phyloP scores from a whole-genome alignment of 30 jellyfish, hydroid and myxozoan species.

The Pelagia noctiluca region DNA sequence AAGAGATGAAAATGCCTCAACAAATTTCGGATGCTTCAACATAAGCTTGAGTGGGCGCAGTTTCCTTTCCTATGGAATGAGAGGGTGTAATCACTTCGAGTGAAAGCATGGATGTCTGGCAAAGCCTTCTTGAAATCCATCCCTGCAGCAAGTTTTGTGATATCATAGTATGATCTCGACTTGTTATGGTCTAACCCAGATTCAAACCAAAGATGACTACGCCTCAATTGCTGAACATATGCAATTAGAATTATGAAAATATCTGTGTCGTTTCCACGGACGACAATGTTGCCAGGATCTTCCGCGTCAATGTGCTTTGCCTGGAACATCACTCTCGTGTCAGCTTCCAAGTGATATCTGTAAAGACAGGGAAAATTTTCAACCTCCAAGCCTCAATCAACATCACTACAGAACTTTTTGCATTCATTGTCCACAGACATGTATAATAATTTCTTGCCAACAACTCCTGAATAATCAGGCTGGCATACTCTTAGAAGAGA shows the following conservation, averaged over 20 bases:
- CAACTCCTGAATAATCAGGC: slow-evolving; percentile 30
- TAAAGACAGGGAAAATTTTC: slow-evolving; percentile 16
- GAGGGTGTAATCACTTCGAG: slow-evolving; percentile 25
- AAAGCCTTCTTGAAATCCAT: slow-evolving; percentile 17
- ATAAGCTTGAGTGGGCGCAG: slow-evolving; percentile 36
- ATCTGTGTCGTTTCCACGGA: too few species aligned
- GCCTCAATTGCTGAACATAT: slow-evolving; percentile 22
- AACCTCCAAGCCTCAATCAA: slow-evolving; percentile 22
- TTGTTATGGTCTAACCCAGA: slow-evolving; percentile 28
- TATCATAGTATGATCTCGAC: slow-evolving; percentile 17
- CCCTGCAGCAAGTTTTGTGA: slow-evolving; percentile 23
- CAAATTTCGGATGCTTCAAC: slow-evolving; percentile 18
- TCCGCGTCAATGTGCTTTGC: slow-evolving; percentile 12
- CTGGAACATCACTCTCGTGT: slow-evolving; percentile 28
- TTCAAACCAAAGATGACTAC: slow-evolving; percentile 34
- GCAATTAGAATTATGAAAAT: slow-evolving; percentile 13
- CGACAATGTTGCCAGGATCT: slow-evolving; percentile 34
- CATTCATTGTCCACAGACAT: slow-evolving; percentile 29
- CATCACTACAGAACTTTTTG: not conserved
- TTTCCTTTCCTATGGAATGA: slow-evolving; percentile 16
- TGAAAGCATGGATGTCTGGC: slow-evolving; percentile 29
- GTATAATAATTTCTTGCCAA: slow-evolving; percentile 10
- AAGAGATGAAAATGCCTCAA: slow-evolving; percentile 12
- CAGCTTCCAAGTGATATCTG: slow-evolving; percentile 41
- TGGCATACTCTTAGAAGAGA: slow-evolving; percentile 11